These are phyloP conservation scores for Drosophila watanabei DNA, from an alignment of 1,140 invertebrate genomes.

Conservation along the genomic window DNA sequence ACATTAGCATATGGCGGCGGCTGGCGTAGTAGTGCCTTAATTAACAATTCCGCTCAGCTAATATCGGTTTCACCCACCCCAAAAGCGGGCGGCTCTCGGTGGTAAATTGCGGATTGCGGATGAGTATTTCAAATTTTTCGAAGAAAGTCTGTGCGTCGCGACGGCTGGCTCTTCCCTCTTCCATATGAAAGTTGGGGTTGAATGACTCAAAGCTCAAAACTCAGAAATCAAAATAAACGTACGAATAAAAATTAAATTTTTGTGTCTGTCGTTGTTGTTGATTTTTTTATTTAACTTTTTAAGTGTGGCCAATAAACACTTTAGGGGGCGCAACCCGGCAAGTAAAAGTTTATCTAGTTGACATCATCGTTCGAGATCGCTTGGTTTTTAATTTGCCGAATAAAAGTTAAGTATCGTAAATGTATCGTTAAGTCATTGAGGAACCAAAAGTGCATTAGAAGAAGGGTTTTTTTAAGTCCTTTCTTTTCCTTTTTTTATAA, in stretches of 20 bases:
- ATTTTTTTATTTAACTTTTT: constrained; percentile 18
- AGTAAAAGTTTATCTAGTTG: constrained; percentile 44
- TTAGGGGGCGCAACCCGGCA: constrained; percentile 30
- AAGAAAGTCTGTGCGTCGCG: constrained; percentile 60
- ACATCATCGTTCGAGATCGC: constrained; percentile 40
- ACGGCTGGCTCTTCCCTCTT: background rate
- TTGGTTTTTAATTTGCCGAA: constrained; percentile 57
- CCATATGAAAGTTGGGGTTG: constrained; percentile 73
- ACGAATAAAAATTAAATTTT: constrained; percentile 35
- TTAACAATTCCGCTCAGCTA: constrained; percentile 81
- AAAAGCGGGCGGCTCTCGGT: constrained; percentile 16
- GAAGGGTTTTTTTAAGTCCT: background rate
- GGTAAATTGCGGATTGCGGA: constrained; percentile 30
- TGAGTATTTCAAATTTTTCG: constrained; percentile 69
- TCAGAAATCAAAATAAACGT: constrained; percentile 65
- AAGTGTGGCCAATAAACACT: constrained; percentile 41
- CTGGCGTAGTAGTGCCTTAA: constrained; percentile 64
- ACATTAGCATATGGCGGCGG: constrained; percentile 67
- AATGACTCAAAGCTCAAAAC: constrained; percentile 65
- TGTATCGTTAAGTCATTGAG: constrained; percentile 10
- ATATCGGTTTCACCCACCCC: constrained; percentile 83
- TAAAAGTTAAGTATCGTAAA: constrained; percentile 21
- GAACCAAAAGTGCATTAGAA: constrained; percentile 23
- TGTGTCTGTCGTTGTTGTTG: constrained; percentile 24
- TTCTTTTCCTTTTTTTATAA: background rate